A percentile compares a stretch with the other conserved stretches of the same genome.
phyloP scores from a whole-genome alignment of 2,888 invertebrate species.

The Oscheius sp. region DNA sequence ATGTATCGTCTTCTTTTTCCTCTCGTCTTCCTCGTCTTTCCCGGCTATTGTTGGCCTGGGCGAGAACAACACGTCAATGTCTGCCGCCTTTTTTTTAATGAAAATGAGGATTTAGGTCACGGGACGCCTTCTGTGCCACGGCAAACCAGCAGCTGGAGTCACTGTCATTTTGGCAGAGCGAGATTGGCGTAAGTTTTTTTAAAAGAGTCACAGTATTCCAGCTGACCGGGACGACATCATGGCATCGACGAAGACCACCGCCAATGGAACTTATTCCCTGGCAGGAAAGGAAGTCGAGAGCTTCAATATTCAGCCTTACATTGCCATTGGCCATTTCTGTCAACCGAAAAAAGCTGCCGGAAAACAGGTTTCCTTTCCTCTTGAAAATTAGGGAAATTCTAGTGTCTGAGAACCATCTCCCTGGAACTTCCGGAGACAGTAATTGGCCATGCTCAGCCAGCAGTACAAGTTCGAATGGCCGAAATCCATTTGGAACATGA shows the following conservation, averaged over 20 bases:
- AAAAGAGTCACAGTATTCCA: not conserved
- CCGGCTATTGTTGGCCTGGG: not conserved
- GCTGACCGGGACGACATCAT: conserved; percentile 2
- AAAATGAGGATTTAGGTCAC: not conserved
- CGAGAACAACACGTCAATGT: conserved; percentile 17
- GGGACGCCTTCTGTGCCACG: conserved; percentile 3
- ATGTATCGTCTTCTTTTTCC: not conserved
- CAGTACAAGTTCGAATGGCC: not conserved
- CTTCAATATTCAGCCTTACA: conserved; percentile 15
- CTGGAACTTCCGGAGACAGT: not conserved
- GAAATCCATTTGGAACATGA: not conserved
- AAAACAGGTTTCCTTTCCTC: not conserved
- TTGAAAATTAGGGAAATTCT: not conserved
- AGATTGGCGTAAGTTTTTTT: not conserved
- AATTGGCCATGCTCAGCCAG: not conserved
- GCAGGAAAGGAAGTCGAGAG: not conserved
- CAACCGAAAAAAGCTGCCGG: not conserved
- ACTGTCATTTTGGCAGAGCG: not conserved
- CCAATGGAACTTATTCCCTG: not conserved
- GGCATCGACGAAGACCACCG: not conserved
- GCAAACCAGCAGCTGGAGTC: not conserved
- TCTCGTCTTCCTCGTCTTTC: not conserved
- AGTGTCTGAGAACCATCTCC: conserved; percentile 8
- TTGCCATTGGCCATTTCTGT: conserved; percentile 7
- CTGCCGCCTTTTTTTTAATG: not conserved